Evolutionary conservation across 2,888 invertebrate genomes (phyloP).

Genomic region (Hirudinaria manillensis): DNA sequence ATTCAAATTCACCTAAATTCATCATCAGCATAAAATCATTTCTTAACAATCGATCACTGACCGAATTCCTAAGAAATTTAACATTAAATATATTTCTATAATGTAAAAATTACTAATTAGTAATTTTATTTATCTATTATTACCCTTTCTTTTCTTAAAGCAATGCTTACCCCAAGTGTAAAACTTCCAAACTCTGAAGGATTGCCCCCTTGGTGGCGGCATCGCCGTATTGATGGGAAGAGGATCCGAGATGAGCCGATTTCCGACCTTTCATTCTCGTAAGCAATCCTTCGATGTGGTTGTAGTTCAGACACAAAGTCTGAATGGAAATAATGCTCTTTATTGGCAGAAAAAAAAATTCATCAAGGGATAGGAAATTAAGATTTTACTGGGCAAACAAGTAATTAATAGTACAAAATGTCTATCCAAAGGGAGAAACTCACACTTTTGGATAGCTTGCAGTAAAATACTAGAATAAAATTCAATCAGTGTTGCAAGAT

Average conservation of each 20-base stretch:
- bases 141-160: no score
- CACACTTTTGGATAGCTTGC: no score
- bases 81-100: no score
- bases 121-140: no score
- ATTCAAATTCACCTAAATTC: no score
- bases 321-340: constrained; percentile 34
- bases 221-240: constrained; percentile 32
- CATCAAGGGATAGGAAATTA: background rate
- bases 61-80: no score
- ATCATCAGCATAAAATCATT: no score
- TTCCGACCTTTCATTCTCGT: constrained; percentile 42
- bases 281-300: constrained; percentile 52
- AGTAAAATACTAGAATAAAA: no score
- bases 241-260: background rate
- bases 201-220: constrained; percentile 44
- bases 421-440: no score
- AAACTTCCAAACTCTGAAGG: constrained; percentile 52
- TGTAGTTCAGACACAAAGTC: constrained; percentile 54
- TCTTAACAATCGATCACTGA: no score
- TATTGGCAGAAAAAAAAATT: background rate
- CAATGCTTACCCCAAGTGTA: constrained; percentile 46
- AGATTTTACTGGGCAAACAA: constrained; percentile 2
- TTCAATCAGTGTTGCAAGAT: no score
- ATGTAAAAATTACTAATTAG: no score
- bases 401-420: background rate